Percentiles rank a stretch among this genome's conserved stretches.
phyloP scores from a whole-genome alignment of 2,888 invertebrate species.

The Conistra vaccinii region DNA sequence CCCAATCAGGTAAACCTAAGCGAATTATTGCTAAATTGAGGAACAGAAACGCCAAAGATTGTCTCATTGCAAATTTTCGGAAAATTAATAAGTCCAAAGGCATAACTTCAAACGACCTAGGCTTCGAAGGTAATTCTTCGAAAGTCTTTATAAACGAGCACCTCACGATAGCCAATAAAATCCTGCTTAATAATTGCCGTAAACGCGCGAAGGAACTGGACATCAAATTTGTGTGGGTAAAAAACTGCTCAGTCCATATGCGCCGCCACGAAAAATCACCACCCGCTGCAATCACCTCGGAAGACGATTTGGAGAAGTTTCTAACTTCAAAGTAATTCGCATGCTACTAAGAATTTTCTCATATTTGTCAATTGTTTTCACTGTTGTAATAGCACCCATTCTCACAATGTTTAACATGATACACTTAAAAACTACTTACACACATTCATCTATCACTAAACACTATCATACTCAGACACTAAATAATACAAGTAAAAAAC shows the following conservation, averaged over 20 bases:
- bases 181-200: constrained; percentile 1
- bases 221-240: constrained; percentile 10
- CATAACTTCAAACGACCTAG: not conserved
- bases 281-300: not conserved
- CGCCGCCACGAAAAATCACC: too few species aligned
- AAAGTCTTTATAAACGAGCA: constrained; percentile 1
- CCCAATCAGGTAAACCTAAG: not conserved
- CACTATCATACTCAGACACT: not conserved
- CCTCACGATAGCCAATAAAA: not conserved
- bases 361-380: not conserved
- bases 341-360: not conserved
- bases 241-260: constrained; percentile 7
- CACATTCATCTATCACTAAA: not conserved
- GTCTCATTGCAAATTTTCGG: not conserved
- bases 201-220: not conserved
- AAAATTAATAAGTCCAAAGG: not conserved
- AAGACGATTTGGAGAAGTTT: not conserved
- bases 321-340: not conserved
- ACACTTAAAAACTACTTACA: not conserved
- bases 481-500: not conserved
- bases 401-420: not conserved
- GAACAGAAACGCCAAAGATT: constrained; percentile 1
- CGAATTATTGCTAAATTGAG: not conserved
- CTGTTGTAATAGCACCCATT: not conserved
- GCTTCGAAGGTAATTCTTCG: not conserved